A percentile compares a stretch with the other conserved stretches of the same genome.
These are phyloP conservation scores for Opisthocomus hoazin DNA, from an alignment of 2,113 vertebrate genomes.

Conservation along the genomic window DNA sequence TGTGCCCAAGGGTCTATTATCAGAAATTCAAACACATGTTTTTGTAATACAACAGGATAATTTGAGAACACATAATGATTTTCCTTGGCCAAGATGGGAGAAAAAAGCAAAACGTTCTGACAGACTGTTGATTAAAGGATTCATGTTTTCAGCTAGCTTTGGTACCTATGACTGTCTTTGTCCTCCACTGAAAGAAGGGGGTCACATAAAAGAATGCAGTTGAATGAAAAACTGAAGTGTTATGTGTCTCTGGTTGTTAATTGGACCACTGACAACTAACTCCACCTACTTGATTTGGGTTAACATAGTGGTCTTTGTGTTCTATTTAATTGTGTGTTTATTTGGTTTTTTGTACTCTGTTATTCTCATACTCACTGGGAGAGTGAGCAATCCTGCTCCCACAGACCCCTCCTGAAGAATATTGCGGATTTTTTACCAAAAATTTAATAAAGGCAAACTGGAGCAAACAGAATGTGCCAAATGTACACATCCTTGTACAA, in stretches of 20 bases:
- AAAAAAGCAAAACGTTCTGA: background rate
- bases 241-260: background rate
- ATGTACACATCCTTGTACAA: background rate
- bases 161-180: background rate
- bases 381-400: background rate
- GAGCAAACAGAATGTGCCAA: background rate
- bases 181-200: background rate
- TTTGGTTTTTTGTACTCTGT: rapidly evolving
- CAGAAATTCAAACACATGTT: background rate
- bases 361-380: background rate
- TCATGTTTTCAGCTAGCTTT: background rate
- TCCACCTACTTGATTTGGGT: background rate
- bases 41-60: background rate
- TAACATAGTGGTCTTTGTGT: background rate
- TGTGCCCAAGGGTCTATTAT: background rate
- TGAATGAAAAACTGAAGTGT: background rate
- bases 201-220: background rate
- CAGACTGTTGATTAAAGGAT: background rate
- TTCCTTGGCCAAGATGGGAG: background rate
- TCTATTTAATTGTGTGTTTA: background rate
- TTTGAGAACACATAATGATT: background rate
- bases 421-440: background rate
- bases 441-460: background rate
- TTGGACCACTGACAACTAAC: background rate
- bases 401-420: background rate